A percentile compares a stretch with the other conserved stretches of the same genome.
Evolutionary conservation across 2,113 vertebrate species (phyloP).

Genomic region (Nycticebus coucang): DNA sequence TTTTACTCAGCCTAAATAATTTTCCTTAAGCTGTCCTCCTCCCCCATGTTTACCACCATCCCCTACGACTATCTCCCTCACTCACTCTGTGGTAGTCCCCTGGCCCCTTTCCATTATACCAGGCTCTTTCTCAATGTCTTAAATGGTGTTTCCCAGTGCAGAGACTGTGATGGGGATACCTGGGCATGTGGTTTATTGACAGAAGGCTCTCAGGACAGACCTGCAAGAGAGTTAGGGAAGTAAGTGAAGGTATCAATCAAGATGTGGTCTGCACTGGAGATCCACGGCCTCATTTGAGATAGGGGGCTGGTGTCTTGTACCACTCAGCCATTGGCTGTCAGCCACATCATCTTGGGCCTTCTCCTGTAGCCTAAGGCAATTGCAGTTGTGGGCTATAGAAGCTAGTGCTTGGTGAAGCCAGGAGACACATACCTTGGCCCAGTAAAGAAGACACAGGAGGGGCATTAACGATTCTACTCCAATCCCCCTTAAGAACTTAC

Average conservation of each 20-base stretch:
- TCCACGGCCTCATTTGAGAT: neutral
- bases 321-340: neutral
- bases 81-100: neutral
- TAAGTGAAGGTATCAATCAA: neutral
- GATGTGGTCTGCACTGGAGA: neutral
- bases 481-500: neutral
- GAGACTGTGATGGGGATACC: neutral
- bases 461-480: neutral
- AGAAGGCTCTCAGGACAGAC: neutral
- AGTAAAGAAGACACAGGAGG: neutral
- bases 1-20: too few relatives aligned
- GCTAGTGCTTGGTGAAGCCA: neutral
- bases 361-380: neutral
- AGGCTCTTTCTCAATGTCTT: neutral
- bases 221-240: neutral
- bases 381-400: neutral
- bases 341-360: neutral
- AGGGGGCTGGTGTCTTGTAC: neutral
- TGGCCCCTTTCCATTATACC: neutral
- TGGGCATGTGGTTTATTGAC: neutral
- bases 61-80: neutral
- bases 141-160: neutral
- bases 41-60: too few relatives aligned
- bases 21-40: neutral
- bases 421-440: neutral